A percentile compares a stretch with the other conserved stretches of the same genome.
Evolutionary conservation across 2,113 vertebrate genomes (phyloP).

Genomic region (Myiagra hebetior): DNA sequence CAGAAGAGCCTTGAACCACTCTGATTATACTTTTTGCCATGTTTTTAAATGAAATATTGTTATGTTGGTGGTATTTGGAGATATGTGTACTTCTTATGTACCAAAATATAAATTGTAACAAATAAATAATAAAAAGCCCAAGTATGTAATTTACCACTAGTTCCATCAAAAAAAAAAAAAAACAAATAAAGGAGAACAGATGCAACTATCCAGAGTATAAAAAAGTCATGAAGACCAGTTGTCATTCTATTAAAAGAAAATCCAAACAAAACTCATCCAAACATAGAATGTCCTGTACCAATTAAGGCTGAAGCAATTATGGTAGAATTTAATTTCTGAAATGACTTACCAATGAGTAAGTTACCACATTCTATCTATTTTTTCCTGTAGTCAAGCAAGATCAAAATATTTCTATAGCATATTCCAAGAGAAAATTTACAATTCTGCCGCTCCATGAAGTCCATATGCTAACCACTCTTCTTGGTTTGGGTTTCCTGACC

Average conservation of each 20-base stretch:
- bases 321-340: background rate
- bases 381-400: background rate
- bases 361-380: background rate
- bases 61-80: background rate
- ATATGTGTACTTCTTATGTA: background rate
- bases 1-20: background rate
- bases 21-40: background rate
- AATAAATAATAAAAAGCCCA: background rate
- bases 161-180: background rate
- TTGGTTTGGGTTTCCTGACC: background rate
- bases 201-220: background rate
- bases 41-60: background rate
- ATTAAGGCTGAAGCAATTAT: background rate
- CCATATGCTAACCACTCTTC: background rate
- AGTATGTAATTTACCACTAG: background rate
- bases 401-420: slow-evolving; percentile 9
- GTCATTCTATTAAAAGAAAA: background rate
- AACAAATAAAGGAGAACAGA: background rate
- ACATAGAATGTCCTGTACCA: background rate
- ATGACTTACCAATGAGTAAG: background rate
- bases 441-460: background rate
- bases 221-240: background rate
- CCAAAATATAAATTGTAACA: background rate
- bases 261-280: background rate
- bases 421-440: background rate